Conservation (phyloP, 2,113 vertebrate genomes). For the Hipposideros armiger region DNA sequence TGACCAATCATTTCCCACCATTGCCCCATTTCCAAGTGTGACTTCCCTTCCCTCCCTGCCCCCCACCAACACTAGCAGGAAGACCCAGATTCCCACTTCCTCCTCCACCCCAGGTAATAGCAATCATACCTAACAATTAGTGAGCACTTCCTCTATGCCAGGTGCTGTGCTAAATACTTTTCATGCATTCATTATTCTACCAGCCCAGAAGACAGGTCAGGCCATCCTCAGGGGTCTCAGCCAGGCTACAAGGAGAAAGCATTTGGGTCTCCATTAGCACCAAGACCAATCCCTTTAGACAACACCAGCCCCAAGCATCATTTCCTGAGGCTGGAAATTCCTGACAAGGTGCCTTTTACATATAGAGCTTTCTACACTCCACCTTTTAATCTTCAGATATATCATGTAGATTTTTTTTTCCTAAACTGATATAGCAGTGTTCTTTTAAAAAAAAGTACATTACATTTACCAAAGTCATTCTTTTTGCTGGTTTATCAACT, state of each 20-base stretch:
- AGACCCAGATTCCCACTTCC: background rate
- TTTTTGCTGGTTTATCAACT: conserved; percentile 54
- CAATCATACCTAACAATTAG: background rate
- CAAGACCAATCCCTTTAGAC: background rate
- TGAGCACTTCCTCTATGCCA: background rate
- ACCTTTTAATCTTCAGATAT: background rate
- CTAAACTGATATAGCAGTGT: background rate
- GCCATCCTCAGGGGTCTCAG: background rate
- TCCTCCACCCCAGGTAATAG: background rate
- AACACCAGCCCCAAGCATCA: background rate
- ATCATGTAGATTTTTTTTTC: background rate
- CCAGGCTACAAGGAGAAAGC: background rate
- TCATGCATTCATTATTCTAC: background rate
- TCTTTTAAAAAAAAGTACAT: background rate
- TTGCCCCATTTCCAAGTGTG: background rate
- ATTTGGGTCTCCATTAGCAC: background rate
- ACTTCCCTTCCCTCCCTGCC: background rate
- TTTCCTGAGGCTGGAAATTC: background rate
- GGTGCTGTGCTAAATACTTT: background rate
- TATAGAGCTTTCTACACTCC: background rate
- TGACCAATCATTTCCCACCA: background rate
- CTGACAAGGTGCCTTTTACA: background rate
- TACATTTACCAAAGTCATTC: conserved; percentile 58
- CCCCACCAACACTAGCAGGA: background rate
- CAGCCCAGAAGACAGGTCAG: background rate